These are phyloP conservation scores for Spilogale gracilis DNA, from an alignment of 2,113 vertebrate genomes.

Conservation along the genomic window DNA sequence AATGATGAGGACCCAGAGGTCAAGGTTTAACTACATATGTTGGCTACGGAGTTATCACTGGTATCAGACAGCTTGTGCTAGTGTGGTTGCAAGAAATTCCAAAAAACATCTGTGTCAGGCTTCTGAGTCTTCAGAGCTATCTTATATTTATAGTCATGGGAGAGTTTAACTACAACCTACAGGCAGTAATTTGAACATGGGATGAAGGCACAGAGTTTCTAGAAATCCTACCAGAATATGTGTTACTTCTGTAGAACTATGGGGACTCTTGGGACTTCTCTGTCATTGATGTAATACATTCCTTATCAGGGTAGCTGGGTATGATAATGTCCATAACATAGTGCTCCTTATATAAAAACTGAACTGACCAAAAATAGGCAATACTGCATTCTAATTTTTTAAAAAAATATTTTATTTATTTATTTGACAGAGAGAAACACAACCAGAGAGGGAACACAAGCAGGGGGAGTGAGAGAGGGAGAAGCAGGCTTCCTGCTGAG, in stretches of 20 bases:
- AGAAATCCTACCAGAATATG: neutral
- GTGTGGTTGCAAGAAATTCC: slow-evolving; percentile 27
- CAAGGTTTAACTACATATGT: neutral
- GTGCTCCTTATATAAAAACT: neutral
- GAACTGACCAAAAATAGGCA: slow-evolving; percentile 44
- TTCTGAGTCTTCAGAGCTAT: neutral
- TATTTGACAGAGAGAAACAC: no score
- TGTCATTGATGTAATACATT: neutral
- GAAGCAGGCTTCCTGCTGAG: no score
- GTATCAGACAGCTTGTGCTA: neutral
- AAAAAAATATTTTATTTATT: no score
- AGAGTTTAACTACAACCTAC: neutral
- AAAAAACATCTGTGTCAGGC: neutral
- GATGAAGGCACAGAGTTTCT: neutral
- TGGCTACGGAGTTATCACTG: neutral
- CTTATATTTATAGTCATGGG: slow-evolving; percentile 23
- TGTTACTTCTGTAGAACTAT: neutral
- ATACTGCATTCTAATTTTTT: neutral
- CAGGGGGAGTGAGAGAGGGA: no score
- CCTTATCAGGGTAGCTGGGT: neutral
- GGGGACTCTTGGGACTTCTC: slow-evolving; percentile 19
- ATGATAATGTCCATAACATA: slow-evolving; percentile 31
- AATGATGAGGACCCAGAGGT: neutral
- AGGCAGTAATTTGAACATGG: neutral
- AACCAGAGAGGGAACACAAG: no score